Conservation (phyloP, 2,113 vertebrate species). For the Eubucco bourcierii region DNA sequence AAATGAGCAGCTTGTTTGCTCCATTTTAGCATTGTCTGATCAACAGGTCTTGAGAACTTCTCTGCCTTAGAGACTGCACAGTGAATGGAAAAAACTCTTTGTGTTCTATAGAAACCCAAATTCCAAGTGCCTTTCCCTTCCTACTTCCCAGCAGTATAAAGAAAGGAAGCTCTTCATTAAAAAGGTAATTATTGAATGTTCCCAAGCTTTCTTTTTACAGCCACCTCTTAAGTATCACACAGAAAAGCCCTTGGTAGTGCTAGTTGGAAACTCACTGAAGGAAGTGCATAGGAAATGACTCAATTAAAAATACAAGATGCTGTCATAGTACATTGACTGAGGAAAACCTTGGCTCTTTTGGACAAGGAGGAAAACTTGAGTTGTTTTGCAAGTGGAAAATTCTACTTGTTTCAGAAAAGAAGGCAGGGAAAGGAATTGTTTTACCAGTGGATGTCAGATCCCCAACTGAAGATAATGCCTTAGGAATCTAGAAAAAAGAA, state of each 20-base stretch:
- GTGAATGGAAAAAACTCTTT: not conserved
- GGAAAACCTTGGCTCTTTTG: not conserved
- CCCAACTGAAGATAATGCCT: not conserved
- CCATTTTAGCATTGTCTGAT: not conserved
- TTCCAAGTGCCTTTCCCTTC: constrained; percentile 24
- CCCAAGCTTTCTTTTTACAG: not conserved
- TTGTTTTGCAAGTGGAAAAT: not conserved
- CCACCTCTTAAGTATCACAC: not conserved
- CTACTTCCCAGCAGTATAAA: constrained; percentile 49
- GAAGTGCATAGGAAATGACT: constrained; percentile 45
- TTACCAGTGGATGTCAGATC: not conserved
- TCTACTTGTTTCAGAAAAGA: not conserved
- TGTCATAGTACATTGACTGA: not conserved
- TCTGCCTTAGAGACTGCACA: not conserved
- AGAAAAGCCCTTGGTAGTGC: not conserved
- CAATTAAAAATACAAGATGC: constrained; percentile 11
- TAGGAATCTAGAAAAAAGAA: not conserved
- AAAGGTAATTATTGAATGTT: constrained; percentile 28
- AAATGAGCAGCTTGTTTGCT: not conserved
- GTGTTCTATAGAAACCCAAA: not conserved
- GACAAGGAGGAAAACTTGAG: not conserved
- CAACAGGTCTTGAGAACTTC: not conserved
- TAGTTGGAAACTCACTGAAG: not conserved
- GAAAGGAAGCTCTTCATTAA: constrained; percentile 42
- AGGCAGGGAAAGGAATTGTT: not conserved